phyloP scores from a whole-genome alignment of 2,888 invertebrate species.

The Cephus nigrinus region DNA sequence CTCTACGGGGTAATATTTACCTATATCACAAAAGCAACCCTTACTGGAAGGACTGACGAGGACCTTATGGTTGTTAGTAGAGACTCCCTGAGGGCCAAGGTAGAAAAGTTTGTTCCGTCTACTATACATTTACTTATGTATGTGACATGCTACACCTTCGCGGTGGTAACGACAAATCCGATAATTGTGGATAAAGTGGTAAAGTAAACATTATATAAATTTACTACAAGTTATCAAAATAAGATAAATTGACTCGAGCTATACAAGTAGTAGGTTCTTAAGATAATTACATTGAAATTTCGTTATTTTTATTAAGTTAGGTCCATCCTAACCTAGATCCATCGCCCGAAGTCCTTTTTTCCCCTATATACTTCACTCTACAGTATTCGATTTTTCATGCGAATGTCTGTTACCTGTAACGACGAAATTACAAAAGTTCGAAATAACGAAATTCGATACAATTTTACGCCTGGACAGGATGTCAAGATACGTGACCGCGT shows the following conservation, averaged over 20 bases:
- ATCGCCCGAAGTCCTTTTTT: neutral
- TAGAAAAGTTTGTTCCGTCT: neutral
- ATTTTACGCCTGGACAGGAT: constrained; percentile 11
- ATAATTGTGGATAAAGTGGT: neutral
- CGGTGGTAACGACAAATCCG: neutral
- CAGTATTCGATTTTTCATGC: neutral
- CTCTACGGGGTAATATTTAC: neutral
- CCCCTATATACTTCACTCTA: neutral
- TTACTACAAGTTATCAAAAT: neutral
- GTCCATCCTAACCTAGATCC: neutral
- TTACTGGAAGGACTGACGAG: neutral
- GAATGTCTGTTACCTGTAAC: neutral
- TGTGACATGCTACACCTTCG: neutral
- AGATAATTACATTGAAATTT: too few species aligned
- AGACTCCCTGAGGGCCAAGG: neutral
- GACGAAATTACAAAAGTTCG: constrained; percentile 19
- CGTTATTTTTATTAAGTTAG: too few species aligned
- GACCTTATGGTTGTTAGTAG: neutral
- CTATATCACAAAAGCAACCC: neutral
- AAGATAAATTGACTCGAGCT: neutral
- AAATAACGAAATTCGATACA: constrained; percentile 31
- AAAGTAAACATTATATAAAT: too few species aligned
- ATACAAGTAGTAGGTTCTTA: neutral
- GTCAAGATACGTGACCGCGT: neutral
- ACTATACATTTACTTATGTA: neutral